These are phyloP conservation scores for Oopsacas minuta DNA, from an alignment of 37 sponge, comb jelly and placozoan genomes.

Conservation along the genomic window DNA sequence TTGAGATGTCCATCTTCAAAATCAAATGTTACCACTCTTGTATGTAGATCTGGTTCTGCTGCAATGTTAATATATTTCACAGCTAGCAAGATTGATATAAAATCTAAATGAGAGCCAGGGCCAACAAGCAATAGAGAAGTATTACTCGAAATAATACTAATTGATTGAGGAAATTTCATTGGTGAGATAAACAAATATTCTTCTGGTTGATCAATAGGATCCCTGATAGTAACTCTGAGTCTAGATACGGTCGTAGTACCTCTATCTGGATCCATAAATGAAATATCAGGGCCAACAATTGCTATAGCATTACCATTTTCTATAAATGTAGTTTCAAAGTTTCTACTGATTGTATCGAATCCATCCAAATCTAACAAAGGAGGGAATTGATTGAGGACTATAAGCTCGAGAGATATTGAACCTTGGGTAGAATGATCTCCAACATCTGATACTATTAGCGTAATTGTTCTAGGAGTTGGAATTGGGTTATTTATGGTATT, in stretches of 20 bases:
- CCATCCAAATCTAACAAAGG: slow-evolving; percentile 24
- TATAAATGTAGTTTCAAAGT: slow-evolving; percentile 17
- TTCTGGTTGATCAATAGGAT: neutral
- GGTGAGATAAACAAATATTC: neutral
- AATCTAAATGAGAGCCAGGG: slow-evolving; percentile 4
- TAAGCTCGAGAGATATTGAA: slow-evolving; percentile 23
- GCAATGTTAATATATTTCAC: neutral
- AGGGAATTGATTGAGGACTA: slow-evolving; percentile 38
- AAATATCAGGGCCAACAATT: neutral
- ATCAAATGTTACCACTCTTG: slow-evolving; percentile 17
- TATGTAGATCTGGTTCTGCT: neutral
- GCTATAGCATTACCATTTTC: neutral
- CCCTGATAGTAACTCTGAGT: neutral
- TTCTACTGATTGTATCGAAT: neutral
- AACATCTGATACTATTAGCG: slow-evolving; percentile 36
- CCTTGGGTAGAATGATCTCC: slow-evolving; percentile 21
- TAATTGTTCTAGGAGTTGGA: slow-evolving; percentile 25
- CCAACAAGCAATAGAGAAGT: neutral
- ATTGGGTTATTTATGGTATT: slow-evolving; percentile 36
- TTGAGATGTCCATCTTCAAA: slow-evolving; percentile 7
- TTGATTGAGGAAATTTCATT: neutral
- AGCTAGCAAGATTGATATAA: neutral
- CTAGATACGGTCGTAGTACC: neutral
- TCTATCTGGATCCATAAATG: slow-evolving; percentile 1
- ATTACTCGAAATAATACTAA: neutral